These are phyloP conservation scores for Phoeniculus purpureus DNA, from an alignment of 2,797 vertebrate species.

Conservation along the genomic window DNA sequence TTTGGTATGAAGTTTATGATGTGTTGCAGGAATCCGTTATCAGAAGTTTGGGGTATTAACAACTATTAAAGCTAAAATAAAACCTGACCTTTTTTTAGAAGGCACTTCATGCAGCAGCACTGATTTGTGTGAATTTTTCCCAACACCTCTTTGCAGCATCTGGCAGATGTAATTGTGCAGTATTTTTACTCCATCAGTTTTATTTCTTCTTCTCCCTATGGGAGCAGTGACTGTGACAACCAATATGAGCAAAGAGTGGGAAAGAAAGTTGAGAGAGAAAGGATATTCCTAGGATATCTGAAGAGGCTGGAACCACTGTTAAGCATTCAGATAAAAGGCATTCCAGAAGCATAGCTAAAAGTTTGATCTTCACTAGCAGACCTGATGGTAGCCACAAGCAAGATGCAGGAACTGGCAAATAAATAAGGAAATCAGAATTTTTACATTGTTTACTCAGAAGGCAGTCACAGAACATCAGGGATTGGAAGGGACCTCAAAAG, in stretches of 20 bases:
- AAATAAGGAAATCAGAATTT: not conserved
- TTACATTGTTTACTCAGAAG: not conserved
- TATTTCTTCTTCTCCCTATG: not conserved
- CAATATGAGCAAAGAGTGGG: not conserved
- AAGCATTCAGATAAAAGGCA: not conserved
- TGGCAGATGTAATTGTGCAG: not conserved
- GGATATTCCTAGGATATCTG: not conserved
- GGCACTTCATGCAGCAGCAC: not conserved
- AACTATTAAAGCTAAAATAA: constrained; percentile 1
- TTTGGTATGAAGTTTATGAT: not conserved
- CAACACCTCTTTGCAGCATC: not conserved
- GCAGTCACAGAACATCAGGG: too few relatives aligned
- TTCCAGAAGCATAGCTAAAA: not conserved
- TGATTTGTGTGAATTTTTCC: not conserved
- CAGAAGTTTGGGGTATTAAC: not conserved
- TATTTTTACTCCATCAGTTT: not conserved
- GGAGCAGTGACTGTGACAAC: not conserved
- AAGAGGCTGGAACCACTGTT: not conserved
- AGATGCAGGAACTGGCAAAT: not conserved
- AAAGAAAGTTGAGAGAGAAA: not conserved
- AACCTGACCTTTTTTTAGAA: not conserved
- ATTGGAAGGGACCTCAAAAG: too few relatives aligned
- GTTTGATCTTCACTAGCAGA: not conserved
- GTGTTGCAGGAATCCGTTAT: not conserved
- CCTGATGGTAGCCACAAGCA: not conserved